A percentile compares a stretch with the other conserved stretches of the same genome.
phyloP scores from a whole-genome alignment of 2,113 vertebrate genomes.

The Apaloderma vittatum region DNA sequence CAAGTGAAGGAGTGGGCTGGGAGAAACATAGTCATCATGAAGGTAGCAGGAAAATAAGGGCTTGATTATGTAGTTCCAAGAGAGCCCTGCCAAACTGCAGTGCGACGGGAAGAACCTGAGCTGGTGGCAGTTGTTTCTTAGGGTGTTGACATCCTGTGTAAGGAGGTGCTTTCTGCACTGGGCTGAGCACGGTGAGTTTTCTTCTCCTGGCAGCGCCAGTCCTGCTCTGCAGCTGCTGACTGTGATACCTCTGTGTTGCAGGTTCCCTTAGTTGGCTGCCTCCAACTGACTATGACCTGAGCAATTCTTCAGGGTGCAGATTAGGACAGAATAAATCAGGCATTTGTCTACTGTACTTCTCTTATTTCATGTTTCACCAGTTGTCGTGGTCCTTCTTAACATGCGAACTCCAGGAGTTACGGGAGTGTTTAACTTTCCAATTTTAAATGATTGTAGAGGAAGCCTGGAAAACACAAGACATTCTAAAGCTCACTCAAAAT shows the following conservation, averaged over 20 bases:
- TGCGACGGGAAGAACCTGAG: background rate
- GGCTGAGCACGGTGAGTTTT: fast-evolving
- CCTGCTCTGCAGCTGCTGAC: background rate
- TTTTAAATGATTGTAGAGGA: background rate
- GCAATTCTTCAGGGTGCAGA: background rate
- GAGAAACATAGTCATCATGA: background rate
- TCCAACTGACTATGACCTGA: background rate
- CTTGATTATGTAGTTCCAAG: slow-evolving; percentile 12
- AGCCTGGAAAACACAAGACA: background rate
- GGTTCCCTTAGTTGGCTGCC: background rate
- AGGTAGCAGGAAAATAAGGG: slow-evolving; percentile 14
- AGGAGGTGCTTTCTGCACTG: background rate
- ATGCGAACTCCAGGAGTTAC: background rate
- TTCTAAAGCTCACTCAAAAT: background rate
- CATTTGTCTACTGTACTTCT: background rate
- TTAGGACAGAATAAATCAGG: background rate
- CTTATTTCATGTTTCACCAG: background rate
- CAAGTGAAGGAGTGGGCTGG: background rate
- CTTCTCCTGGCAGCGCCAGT: background rate
- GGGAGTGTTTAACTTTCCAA: background rate
- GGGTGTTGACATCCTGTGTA: background rate
- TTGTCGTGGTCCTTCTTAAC: background rate
- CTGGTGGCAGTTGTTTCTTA: background rate
- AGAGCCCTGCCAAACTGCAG: background rate
- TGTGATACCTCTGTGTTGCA: background rate